phyloP scores from a whole-genome alignment of 1,140 invertebrate species.

The Condylostylus longicornis region DNA sequence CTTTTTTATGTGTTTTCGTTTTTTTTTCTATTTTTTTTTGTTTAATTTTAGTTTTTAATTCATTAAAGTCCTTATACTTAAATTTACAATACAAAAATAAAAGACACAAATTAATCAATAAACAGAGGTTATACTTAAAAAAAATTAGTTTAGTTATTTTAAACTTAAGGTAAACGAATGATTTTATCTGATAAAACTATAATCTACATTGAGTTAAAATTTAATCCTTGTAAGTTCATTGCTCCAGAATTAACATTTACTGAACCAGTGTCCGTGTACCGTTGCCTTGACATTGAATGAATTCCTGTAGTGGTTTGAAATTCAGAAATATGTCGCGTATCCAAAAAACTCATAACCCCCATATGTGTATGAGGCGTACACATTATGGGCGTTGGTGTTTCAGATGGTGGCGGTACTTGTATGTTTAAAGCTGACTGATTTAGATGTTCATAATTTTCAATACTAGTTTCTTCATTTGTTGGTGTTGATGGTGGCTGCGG shows the following conservation, averaged over 20 bases:
- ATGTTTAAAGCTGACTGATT: constrained; percentile 36
- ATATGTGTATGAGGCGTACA: constrained; percentile 35
- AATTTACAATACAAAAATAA: too few relatives aligned
- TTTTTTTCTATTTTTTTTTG: too few relatives aligned
- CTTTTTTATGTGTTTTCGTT: too few relatives aligned
- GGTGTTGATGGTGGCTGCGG: constrained; percentile 33
- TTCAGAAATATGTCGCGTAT: constrained; percentile 41
- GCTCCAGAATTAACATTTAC: constrained; percentile 34
- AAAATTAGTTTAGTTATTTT: too few relatives aligned
- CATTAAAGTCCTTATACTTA: too few relatives aligned
- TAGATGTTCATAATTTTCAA: constrained; percentile 32
- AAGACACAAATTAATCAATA: too few relatives aligned
- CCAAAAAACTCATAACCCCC: constrained; percentile 42
- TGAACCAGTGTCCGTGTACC: constrained; percentile 33
- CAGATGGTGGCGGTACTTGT: constrained; percentile 36
- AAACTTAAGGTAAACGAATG: too few relatives aligned
- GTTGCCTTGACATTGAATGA: constrained; percentile 33
- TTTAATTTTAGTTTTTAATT: too few relatives aligned
- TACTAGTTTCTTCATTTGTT: constrained; percentile 21
- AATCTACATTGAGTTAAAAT: constrained; percentile 54
- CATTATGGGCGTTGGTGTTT: constrained; percentile 33
- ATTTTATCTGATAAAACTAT: too few relatives aligned
- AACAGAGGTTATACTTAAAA: too few relatives aligned
- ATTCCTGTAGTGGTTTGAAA: constrained; percentile 32
- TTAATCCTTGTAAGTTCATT: constrained; percentile 53